phyloP scores from a whole-genome alignment of 2,888 invertebrate species.

The Cheilosia vernalis region DNA sequence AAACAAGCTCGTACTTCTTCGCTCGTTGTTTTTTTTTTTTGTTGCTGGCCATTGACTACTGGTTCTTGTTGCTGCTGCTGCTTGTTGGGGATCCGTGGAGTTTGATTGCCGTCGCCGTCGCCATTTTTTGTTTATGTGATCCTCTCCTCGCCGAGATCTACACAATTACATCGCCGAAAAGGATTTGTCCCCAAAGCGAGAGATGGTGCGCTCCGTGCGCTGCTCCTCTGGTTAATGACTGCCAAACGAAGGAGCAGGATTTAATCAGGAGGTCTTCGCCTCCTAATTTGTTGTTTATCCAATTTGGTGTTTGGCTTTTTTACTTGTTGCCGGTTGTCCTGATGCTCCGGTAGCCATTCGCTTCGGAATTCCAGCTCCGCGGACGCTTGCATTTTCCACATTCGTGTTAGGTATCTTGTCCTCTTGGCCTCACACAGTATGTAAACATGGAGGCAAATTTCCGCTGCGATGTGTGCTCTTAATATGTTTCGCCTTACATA shows the following conservation, averaged over 20 bases:
- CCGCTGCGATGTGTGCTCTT: conserved; percentile 67
- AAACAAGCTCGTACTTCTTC: conserved; percentile 27
- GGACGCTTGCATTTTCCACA: conserved; percentile 62
- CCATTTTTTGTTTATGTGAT: conserved; percentile 60
- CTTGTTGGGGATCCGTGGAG: conserved; percentile 34
- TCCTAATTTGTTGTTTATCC: conserved; percentile 75
- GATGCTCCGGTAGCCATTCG: conserved; percentile 51
- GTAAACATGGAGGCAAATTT: conserved; percentile 75
- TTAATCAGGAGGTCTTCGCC: conserved; percentile 74
- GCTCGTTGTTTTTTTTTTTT: conserved; percentile 20
- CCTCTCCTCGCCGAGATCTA: conserved; percentile 47
- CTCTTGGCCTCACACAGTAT: conserved; percentile 74
- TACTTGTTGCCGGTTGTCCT: conserved; percentile 45
- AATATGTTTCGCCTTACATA: conserved; percentile 64
- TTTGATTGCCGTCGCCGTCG: conserved; percentile 61
- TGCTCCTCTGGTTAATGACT: conserved; percentile 59
- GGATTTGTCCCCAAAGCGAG: conserved; percentile 61
- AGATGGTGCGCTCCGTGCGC: conserved; percentile 26
- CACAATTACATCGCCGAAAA: conserved; percentile 66
- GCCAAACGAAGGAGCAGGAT: conserved; percentile 53
- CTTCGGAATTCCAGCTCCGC: conserved; percentile 55
- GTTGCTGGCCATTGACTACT: conserved; percentile 8
- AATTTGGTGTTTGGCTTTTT: conserved; percentile 66
- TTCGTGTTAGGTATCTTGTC: conserved; percentile 75
- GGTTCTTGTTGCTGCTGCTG: conserved; percentile 8